Percentiles rank a stretch among this genome's conserved stretches.
These are phyloP conservation scores for Ferrisia virgata DNA, from an alignment of 2,888 invertebrate species.

Conservation along the genomic window DNA sequence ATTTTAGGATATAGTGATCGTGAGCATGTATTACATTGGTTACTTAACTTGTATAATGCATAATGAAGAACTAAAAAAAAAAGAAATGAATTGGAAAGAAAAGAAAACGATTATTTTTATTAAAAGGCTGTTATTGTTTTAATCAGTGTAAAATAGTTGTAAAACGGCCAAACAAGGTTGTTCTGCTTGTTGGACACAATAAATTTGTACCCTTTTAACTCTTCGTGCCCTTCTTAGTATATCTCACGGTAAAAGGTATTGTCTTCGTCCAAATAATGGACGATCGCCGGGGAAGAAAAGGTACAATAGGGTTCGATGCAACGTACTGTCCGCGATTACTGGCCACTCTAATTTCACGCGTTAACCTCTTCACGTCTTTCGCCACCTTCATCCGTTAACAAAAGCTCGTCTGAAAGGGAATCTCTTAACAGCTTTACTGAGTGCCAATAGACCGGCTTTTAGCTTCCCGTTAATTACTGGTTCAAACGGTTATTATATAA, in stretches of 20 bases:
- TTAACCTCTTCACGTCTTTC: slow-evolving; percentile 34
- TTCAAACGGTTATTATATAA: slow-evolving; percentile 36
- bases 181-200: slow-evolving; percentile 45
- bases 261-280: background rate
- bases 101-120: slow-evolving; percentile 26
- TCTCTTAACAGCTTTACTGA: slow-evolving; percentile 39
- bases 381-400: slow-evolving; percentile 36
- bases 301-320: slow-evolving; percentile 27
- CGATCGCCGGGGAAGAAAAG: slow-evolving; percentile 2
- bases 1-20: too few relatives aligned
- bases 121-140: slow-evolving; percentile 42
- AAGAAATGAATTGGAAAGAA: background rate
- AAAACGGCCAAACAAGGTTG: slow-evolving; percentile 43
- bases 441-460: slow-evolving; percentile 36
- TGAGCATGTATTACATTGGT: too few relatives aligned
- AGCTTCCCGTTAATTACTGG: slow-evolving; percentile 34
- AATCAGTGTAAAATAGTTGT: slow-evolving; percentile 46
- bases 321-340: slow-evolving; percentile 34
- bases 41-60: too few relatives aligned
- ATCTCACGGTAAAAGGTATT: slow-evolving; percentile 26
- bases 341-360: slow-evolving; percentile 40
- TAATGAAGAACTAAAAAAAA: too few relatives aligned
- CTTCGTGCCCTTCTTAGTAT: slow-evolving; percentile 23
- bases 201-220: slow-evolving; percentile 43
- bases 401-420: background rate